Evolutionary conservation across 2,113 vertebrate species (phyloP).

Genomic region (Siniperca chuatsi): DNA sequence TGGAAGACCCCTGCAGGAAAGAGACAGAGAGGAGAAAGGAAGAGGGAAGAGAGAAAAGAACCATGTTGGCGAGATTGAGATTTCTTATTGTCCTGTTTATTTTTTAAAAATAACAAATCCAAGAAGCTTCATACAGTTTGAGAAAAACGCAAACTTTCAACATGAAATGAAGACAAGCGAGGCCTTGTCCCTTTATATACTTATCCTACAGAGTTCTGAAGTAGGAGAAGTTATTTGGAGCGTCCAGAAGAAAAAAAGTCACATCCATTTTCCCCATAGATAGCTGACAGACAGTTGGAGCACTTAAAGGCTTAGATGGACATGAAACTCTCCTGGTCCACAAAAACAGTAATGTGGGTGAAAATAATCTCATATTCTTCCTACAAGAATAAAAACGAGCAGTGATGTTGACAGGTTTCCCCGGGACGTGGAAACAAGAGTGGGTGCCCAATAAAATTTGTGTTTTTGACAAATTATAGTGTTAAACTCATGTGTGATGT

Average conservation of each 20-base stretch:
- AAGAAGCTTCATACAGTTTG: not conserved
- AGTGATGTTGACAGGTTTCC: no score
- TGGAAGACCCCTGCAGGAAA: not conserved
- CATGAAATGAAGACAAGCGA: not conserved
- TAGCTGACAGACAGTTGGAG: not conserved
- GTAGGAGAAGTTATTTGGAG: not conserved
- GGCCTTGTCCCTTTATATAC: not conserved
- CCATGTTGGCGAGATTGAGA: not conserved
- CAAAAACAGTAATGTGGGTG: no score
- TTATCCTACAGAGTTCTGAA: not conserved
- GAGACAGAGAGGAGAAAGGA: no score
- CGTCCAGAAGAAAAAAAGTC: not conserved
- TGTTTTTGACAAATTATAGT: no score
- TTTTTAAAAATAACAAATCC: not conserved
- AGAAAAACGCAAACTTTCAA: not conserved
- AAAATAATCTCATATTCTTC: no score
- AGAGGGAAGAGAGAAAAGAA: not conserved
- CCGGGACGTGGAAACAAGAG: no score
- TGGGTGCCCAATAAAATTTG: no score
- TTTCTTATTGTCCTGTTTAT: no score
- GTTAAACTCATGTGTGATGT: no score
- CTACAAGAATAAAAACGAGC: no score
- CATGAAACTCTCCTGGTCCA: no score
- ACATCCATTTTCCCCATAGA: not conserved
- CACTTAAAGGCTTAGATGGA: not conserved